A percentile compares a stretch with the other conserved stretches of the same genome.
phyloP scores from a whole-genome alignment of 2,888 invertebrate genomes.

The Cephonodes hylas region DNA sequence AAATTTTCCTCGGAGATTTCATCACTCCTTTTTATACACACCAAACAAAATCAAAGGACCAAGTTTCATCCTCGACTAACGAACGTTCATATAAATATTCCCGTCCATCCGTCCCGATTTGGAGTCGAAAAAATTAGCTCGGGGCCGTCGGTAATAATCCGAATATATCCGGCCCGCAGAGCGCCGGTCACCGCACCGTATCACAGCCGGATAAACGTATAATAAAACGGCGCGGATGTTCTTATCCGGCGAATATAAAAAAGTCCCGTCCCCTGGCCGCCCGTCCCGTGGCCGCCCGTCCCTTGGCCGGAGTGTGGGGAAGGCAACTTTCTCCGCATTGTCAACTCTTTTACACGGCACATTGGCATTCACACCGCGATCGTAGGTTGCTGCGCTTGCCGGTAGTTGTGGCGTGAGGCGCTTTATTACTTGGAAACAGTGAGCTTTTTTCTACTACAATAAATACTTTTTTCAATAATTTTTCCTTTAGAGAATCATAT shows the following conservation, averaged over 20 bases:
- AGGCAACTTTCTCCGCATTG: neutral
- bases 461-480: too few species aligned
- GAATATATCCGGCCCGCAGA: neutral
- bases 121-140: neutral
- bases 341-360: neutral
- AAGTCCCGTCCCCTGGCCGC: slow-evolving; percentile 28
- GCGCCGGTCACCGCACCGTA: neutral
- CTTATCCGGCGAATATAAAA: slow-evolving; percentile 62
- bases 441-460: neutral
- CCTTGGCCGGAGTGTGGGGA: neutral
- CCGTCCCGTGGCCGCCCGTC: neutral
- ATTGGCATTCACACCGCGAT: neutral
- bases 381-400: neutral
- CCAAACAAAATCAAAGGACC: too few species aligned
- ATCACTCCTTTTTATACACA: too few species aligned
- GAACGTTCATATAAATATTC: neutral
- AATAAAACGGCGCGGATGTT: slow-evolving; percentile 62
- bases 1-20: too few species aligned
- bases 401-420: neutral
- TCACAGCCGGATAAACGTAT: slow-evolving; percentile 51
- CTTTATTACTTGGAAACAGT: neutral
- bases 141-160: neutral
- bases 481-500: too few species aligned
- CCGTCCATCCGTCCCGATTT: neutral
- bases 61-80: too few species aligned